These are phyloP conservation scores for Pseudomyrmex flavicornis DNA, from an alignment of 1,140 invertebrate genomes.

Conservation along the genomic window DNA sequence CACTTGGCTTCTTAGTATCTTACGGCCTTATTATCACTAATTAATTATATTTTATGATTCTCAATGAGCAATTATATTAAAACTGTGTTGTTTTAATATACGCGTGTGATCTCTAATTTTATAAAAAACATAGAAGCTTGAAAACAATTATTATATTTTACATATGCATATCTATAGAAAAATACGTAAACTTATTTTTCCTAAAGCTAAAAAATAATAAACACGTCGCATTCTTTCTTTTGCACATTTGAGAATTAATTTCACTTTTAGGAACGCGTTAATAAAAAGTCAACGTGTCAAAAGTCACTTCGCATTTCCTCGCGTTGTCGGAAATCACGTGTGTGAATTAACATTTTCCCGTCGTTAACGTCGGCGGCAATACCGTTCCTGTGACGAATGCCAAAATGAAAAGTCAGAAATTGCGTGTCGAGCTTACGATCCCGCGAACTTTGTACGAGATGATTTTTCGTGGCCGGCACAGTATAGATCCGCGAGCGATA, in stretches of 20 bases:
- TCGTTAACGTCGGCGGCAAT: constrained; percentile 1
- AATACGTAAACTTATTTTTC: too few species aligned
- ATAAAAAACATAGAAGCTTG: too few species aligned
- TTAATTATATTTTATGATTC: too few species aligned
- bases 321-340: background rate
- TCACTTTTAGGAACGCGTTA: background rate
- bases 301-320: background rate
- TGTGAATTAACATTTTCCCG: constrained; percentile 21
- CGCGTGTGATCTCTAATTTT: too few species aligned
- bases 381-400: background rate
- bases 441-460: background rate
- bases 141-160: too few species aligned
- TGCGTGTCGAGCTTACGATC: constrained; percentile 19
- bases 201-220: too few species aligned
- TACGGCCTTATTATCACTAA: too few species aligned
- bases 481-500: constrained; percentile 71
- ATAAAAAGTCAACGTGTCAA: background rate
- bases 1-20: too few species aligned
- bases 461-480: constrained; percentile 38
- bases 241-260: background rate
- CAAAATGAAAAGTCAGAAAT: constrained; percentile 39
- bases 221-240: too few species aligned
- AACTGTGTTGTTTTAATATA: too few species aligned
- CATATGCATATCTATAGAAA: too few species aligned
- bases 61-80: too few species aligned